phyloP scores from a whole-genome alignment of 2,113 vertebrate species.

The Thunnus maccoyii region DNA sequence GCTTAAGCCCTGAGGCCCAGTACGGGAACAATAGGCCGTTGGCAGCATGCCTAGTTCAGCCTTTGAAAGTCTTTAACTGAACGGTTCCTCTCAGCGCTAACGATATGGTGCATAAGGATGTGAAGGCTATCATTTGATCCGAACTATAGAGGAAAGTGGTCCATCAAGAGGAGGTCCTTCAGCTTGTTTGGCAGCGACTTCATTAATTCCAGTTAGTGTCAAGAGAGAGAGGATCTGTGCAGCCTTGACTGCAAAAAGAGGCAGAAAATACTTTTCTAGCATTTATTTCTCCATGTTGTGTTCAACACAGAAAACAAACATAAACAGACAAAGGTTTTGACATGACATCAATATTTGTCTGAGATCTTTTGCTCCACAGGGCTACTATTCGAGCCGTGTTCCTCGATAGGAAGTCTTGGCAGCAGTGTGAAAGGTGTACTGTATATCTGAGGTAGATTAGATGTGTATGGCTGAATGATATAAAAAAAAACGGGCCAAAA shows the following conservation, averaged over 20 bases:
- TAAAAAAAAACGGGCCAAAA: background rate
- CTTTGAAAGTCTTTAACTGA: slow-evolving; percentile 54
- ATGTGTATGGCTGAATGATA: slow-evolving; percentile 1
- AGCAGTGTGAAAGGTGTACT: background rate
- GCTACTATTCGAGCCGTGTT: slow-evolving; percentile 4
- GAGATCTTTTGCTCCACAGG: background rate
- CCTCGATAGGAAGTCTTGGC: background rate
- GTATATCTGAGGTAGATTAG: slow-evolving; percentile 4
- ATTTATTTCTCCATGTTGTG: slow-evolving; percentile 18
- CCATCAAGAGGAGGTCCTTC: slow-evolving; percentile 28
- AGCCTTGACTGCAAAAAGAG: background rate
- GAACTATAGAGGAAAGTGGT: slow-evolving; percentile 35
- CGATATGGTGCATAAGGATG: slow-evolving; percentile 19
- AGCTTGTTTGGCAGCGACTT: slow-evolving; percentile 34
- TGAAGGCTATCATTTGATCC: slow-evolving; percentile 60
- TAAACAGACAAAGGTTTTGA: slow-evolving; percentile 16
- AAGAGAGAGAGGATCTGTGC: slow-evolving; percentile 3
- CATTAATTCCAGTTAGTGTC: slow-evolving; percentile 26
- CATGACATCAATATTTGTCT: slow-evolving; percentile 25
- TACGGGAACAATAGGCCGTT: slow-evolving; percentile 37
- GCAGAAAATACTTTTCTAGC: slow-evolving; percentile 4
- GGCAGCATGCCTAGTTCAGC: slow-evolving; percentile 42
- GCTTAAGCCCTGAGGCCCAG: slow-evolving; percentile 26
- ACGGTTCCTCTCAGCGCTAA: slow-evolving; percentile 37
- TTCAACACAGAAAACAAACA: slow-evolving; percentile 43